Conservation (phyloP, 2,888 invertebrate species). For the Scrobipalpa costella region DNA sequence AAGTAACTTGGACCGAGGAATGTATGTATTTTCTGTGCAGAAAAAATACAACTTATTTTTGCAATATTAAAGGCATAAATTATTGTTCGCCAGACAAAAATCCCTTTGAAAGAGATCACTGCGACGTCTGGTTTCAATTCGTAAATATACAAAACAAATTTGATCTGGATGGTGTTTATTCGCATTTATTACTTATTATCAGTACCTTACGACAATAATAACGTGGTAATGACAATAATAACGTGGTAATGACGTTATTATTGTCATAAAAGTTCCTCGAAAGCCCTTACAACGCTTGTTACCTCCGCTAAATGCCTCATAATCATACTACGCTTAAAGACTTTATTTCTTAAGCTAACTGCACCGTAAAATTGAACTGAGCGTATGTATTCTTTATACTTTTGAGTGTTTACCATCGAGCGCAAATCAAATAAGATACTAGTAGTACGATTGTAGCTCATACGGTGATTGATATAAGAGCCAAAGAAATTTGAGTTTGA, state of each 20-base stretch:
- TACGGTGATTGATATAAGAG: not conserved
- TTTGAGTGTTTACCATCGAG: not conserved
- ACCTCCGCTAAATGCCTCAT: slow-evolving; percentile 1
- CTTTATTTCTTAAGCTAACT: not conserved
- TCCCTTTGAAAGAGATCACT: no score
- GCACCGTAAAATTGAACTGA: slow-evolving; percentile 33
- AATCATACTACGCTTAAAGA: not conserved
- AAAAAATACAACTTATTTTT: no score
- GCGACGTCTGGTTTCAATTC: no score
- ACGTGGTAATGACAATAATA: no score
- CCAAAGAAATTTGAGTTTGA: not conserved
- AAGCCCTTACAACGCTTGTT: not conserved
- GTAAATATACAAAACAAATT: no score
- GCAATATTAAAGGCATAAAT: no score
- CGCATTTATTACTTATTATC: not conserved
- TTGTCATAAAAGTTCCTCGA: slow-evolving; percentile 5
- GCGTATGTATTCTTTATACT: slow-evolving; percentile 4
- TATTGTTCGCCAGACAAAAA: no score
- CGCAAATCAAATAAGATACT: not conserved
- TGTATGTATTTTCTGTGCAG: no score
- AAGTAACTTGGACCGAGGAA: not conserved
- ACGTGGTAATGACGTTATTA: no score
- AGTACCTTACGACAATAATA: not conserved
- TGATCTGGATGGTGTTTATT: not conserved
- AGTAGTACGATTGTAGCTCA: not conserved